Evolutionary conservation across 2,888 invertebrate genomes (phyloP).

Genomic region (Hypomecis punctinalis): DNA sequence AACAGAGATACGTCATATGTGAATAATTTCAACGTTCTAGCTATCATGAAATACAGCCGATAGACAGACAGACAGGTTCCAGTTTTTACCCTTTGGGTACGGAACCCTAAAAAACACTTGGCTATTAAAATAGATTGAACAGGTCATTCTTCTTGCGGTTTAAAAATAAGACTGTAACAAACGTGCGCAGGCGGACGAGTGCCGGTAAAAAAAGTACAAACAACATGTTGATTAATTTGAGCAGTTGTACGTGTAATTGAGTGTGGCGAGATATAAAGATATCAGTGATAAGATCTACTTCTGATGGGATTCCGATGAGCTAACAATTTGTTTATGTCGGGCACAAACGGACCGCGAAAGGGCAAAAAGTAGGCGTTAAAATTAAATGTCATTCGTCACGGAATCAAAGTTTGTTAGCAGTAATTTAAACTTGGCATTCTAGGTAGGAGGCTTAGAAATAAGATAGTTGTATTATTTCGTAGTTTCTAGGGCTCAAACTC

Average conservation of each 20-base stretch:
- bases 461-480: too few relatives aligned
- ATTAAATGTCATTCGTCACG: conserved; percentile 54
- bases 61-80: too few relatives aligned
- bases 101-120: conserved; percentile 7
- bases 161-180: conserved; percentile 32
- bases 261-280: conserved; percentile 69
- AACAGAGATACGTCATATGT: too few relatives aligned
- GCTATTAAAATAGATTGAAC: conserved; percentile 23
- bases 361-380: conserved; percentile 47
- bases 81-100: too few relatives aligned
- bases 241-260: conserved; percentile 57
- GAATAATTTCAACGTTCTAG: too few relatives aligned
- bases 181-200: conserved; percentile 24
- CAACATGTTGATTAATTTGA: conserved; percentile 66
- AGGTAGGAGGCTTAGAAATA: too few relatives aligned
- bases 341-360: conserved; percentile 34
- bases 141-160: conserved; percentile 13
- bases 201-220: conserved; percentile 50
- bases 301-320: conserved; percentile 72
- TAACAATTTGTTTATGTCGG: conserved; percentile 67
- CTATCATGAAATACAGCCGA: too few relatives aligned
- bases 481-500: too few relatives aligned
- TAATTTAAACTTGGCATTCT: too few relatives aligned
- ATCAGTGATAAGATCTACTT: conserved; percentile 67
- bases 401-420: conserved; percentile 19